Conservation (phyloP, 2,113 vertebrate genomes). For the Balaeniceps rex region DNA sequence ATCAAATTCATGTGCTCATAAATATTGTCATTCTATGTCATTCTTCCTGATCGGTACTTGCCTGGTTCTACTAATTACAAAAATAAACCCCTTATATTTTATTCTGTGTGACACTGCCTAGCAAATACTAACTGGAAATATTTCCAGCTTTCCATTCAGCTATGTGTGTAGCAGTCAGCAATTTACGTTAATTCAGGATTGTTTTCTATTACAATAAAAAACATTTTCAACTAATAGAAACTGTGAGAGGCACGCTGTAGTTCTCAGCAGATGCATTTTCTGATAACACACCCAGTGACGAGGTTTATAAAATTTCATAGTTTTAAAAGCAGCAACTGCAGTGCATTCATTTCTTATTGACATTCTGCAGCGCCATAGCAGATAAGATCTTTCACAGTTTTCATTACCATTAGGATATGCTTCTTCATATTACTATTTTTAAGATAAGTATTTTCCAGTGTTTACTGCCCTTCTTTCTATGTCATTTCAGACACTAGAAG, state of each 20-base stretch:
- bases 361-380: background rate
- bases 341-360: background rate
- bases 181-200: background rate
- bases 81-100: background rate
- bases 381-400: conserved; percentile 5
- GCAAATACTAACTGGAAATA: background rate
- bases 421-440: background rate
- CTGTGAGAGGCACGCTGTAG: background rate
- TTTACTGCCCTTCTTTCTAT: background rate
- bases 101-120: background rate
- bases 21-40: background rate
- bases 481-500: background rate
- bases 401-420: background rate
- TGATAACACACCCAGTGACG: background rate
- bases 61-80: background rate
- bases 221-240: background rate
- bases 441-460: background rate
- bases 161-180: background rate
- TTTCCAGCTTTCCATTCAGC: background rate
- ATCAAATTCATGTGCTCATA: background rate
- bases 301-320: background rate
- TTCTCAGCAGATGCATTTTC: background rate
- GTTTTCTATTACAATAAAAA: background rate
- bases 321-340: background rate
- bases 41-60: background rate